Base-by-base conservation (phyloP, 2,113 vertebrate species). In the Syngnathus typhle region DNA sequence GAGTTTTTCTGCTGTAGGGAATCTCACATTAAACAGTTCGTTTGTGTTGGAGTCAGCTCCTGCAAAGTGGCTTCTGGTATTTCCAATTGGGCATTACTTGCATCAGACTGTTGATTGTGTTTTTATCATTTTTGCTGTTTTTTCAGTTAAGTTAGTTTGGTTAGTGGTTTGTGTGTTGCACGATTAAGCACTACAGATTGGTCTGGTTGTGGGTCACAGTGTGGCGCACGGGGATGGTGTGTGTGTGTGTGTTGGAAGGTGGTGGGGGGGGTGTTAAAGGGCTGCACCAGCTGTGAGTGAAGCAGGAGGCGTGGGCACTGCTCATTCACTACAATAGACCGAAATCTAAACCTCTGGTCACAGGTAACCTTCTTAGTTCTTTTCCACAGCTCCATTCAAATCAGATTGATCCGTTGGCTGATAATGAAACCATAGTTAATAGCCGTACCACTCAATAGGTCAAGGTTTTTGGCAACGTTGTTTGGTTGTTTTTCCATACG, bases 21-120 rank as follows among this genome's bases (percentile, higher is more conserved):
- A 62, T 74, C 69, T 78, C 71, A 76, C 67, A 60, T 62, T 2
- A 41, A 44, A 65, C 71, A 68, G 73, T 82, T 67, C 58, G 65
- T 80, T 85, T 81, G 77, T 70, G 67, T 85, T 85, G 74, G 83
- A 79, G 13, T 23, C 63, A 51, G 46, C 32, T 51, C 44, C 41
- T 46, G 21, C 43, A 32, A 47, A 64, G 44, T 2, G 23, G 61
- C 12, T 43, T 46, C 38, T 63, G 10, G 23, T 15, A 43, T 49
- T 51, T 37, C 27, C 44, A 15, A 5, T 43, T 61, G 59, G 59
- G 19, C 7, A n/a, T 60, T 43, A 15, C 39, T 7, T 23, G 39
- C 21, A 62, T 27, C 12, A 8, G 21, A 4, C 21, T 27, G 13
- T 43, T 43, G 41, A 62, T 23, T 62, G 60, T 13, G 16, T 21